Percentiles rank a stretch among this genome's conserved stretches.
Conservation (phyloP, 1,140 invertebrate species). For the Solenopsis invicta region DNA sequence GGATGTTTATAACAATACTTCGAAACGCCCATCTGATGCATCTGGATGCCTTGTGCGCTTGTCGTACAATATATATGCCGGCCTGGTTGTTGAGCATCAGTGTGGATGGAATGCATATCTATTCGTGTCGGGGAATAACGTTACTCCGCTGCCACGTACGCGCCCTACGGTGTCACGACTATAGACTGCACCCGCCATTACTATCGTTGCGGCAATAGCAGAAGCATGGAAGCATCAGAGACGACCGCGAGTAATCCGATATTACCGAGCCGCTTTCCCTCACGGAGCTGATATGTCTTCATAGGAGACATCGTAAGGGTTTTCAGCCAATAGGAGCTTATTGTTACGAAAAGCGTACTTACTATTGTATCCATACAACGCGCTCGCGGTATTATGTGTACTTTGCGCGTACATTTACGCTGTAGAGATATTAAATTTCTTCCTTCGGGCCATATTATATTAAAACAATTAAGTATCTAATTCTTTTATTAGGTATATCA, state of each 20-base stretch:
- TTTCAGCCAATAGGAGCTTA: slow-evolving; percentile 67
- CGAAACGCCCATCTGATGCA: neutral
- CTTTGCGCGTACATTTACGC: slow-evolving; percentile 9
- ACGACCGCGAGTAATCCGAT: slow-evolving; percentile 81
- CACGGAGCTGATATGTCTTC: slow-evolving; percentile 66
- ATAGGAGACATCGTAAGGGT: slow-evolving; percentile 66
- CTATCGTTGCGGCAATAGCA: slow-evolving; percentile 63
- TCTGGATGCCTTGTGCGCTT: slow-evolving; percentile 16
- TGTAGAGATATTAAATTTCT: slow-evolving; percentile 4
- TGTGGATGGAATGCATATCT: slow-evolving; percentile 76
- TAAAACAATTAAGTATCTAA: slow-evolving; percentile 4
- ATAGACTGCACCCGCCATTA: slow-evolving; percentile 65
- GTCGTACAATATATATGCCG: slow-evolving; percentile 18
- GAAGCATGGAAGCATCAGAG: slow-evolving; percentile 69
- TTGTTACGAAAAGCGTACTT: slow-evolving; percentile 64
- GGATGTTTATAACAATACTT: slow-evolving; percentile 13
- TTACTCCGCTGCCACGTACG: slow-evolving; percentile 69
- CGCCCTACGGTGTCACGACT: slow-evolving; percentile 42
- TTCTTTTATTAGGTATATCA: neutral
- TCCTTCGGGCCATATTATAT: neutral
- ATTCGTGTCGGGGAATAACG: slow-evolving; percentile 79
- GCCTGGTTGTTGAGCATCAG: slow-evolving; percentile 63
- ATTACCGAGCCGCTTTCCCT: slow-evolving; percentile 80
- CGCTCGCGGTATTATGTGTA: slow-evolving; percentile 30
- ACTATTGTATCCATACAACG: slow-evolving; percentile 42